phyloP scores from a whole-genome alignment of 1,140 invertebrate species.

The Drosophila nikananu region DNA sequence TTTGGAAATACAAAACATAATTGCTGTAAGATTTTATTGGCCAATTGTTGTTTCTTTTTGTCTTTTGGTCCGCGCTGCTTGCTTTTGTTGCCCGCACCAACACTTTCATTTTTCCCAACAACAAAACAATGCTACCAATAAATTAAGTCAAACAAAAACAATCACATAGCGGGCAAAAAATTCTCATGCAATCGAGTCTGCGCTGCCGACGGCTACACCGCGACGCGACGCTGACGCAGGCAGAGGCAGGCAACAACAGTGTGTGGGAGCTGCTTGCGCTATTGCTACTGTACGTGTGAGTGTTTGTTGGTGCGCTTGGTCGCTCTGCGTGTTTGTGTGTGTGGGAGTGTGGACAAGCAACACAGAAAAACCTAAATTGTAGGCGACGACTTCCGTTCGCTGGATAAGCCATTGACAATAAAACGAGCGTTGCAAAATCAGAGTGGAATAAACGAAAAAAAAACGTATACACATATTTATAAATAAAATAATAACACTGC shows the following conservation, averaged over 20 bases:
- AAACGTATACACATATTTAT: background rate
- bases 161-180: conserved; percentile 54
- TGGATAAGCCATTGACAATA: conserved; percentile 71
- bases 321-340: conserved; percentile 11
- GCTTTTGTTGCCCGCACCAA: conserved; percentile 29
- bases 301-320: conserved; percentile 40
- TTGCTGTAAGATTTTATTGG: conserved; percentile 70
- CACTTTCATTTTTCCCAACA: conserved; percentile 76
- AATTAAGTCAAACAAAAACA: conserved; percentile 74
- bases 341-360: conserved; percentile 46
- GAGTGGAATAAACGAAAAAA: conserved; percentile 66
- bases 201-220: conserved; percentile 44
- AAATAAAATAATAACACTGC: conserved; percentile 27
- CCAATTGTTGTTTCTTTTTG: conserved; percentile 56
- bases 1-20: conserved; percentile 38
- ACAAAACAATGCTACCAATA: conserved; percentile 70
- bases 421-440: conserved; percentile 75
- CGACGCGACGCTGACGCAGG: conserved; percentile 37
- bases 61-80: conserved; percentile 25
- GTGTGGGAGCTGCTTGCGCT: conserved; percentile 50
- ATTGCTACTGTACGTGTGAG: conserved; percentile 35
- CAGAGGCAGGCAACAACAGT: conserved; percentile 22
- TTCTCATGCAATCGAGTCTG: conserved; percentile 79
- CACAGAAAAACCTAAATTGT: conserved; percentile 77
- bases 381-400: conserved; percentile 78